A percentile compares a stretch with the other conserved stretches of the same genome.
phyloP scores from a whole-genome alignment of 2,888 invertebrate genomes.

The Trypoxylon attenuatum region DNA sequence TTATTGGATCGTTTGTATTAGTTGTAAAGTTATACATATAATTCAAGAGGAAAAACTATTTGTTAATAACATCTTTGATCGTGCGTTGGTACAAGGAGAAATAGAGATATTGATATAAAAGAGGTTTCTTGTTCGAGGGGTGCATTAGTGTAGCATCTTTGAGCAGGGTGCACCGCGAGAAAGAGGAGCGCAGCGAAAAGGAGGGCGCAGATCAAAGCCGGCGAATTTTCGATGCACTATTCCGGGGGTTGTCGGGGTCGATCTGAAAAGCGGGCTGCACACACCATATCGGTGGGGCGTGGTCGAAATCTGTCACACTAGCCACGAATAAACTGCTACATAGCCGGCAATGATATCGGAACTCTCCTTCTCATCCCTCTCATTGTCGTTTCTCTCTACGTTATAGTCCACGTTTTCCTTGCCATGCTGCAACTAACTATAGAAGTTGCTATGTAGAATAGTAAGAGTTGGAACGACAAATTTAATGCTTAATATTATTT shows the following conservation, averaged over 20 bases:
- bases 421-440: no score
- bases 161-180: background rate
- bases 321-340: conserved; percentile 65
- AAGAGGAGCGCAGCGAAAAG: conserved; percentile 15
- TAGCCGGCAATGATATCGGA: conserved; percentile 34
- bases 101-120: background rate
- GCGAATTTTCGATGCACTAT: conserved; percentile 50
- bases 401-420: no score
- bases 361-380: conserved; percentile 15
- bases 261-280: conserved; percentile 50
- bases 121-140: background rate
- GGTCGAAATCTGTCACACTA: conserved; percentile 74
- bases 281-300: conserved; percentile 73
- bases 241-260: conserved; percentile 48
- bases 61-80: no score
- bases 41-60: no score
- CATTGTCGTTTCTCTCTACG: no score
- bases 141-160: background rate
- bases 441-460: no score
- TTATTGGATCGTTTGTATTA: no score
- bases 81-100: no score
- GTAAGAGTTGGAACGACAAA: no score
- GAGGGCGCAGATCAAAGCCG: conserved; percentile 50
- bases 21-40: no score
- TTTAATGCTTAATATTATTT: no score